Percentiles rank a stretch among this genome's conserved stretches.
Evolutionary conservation across 2,797 vertebrate species (phyloP).

Genomic region (Oryzias sinensis): DNA sequence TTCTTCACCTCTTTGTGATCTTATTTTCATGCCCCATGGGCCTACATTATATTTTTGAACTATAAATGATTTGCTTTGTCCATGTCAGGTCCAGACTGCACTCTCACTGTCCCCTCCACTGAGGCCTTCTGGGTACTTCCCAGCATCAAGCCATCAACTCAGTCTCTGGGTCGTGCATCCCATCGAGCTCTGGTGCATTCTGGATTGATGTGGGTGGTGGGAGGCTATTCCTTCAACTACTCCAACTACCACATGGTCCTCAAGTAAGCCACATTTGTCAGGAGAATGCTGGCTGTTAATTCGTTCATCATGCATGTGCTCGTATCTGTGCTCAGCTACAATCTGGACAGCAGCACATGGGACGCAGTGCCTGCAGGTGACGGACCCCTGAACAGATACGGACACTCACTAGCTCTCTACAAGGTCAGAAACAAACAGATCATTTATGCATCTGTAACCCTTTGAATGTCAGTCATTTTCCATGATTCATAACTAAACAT

Average conservation of each 20-base stretch:
- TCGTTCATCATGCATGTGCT: not conserved
- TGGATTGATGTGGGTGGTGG: conserved; percentile 95
- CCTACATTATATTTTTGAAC: too few relatives aligned
- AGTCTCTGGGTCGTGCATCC: conserved; percentile 89
- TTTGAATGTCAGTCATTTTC: too few relatives aligned
- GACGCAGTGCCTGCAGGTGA: conserved; percentile 79
- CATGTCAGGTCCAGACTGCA: conserved; percentile 88
- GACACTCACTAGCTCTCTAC: conserved; percentile 85
- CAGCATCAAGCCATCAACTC: conserved; percentile 90
- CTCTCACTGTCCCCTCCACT: conserved; percentile 88
- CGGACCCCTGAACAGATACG: conserved; percentile 87
- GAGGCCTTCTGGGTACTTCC: conserved; percentile 94
- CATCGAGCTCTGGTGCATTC: conserved; percentile 89
- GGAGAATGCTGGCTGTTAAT: too few relatives aligned
- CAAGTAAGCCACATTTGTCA: conserved; percentile 80
- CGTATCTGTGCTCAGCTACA: conserved; percentile 75
- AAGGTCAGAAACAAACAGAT: conserved; percentile 72
- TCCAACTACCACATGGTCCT: conserved; percentile 93
- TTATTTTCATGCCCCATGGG: too few relatives aligned
- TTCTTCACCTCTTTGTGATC: too few relatives aligned
- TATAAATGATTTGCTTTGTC: not conserved
- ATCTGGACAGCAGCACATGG: conserved; percentile 87
- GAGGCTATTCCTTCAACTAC: conserved; percentile 95
- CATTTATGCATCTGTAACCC: not conserved
- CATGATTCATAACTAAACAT: too few relatives aligned